A percentile compares a stretch with the other conserved stretches of the same genome.
Conservation (phyloP, 2,113 vertebrate genomes). For the Salvelinus alpinus region DNA sequence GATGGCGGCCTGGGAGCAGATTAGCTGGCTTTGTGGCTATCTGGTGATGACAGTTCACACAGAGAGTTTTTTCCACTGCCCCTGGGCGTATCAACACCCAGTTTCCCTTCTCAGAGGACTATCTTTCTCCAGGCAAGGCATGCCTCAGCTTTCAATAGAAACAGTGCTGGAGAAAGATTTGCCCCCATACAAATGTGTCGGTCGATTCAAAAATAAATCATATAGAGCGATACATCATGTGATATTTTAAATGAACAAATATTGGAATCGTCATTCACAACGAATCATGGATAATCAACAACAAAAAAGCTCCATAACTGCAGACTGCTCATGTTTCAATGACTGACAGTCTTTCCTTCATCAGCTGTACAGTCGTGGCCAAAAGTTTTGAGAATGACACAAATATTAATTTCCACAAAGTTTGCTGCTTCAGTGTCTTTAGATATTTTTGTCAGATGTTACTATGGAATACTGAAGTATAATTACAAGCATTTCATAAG, state of each 20-base stretch:
- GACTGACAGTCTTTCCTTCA: background rate
- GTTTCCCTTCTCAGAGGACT: conserved; percentile 73
- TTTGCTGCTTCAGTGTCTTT: no score
- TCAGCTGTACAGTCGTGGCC: background rate
- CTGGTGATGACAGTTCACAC: conserved; percentile 79
- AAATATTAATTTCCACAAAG: no score
- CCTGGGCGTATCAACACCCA: conserved; percentile 69
- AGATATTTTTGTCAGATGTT: no score
- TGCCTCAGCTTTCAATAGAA: conserved; percentile 31
- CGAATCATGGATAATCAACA: no score
- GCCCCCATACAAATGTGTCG: background rate
- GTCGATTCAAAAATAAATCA: background rate
- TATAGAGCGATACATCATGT: background rate
- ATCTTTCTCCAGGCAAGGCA: conserved; percentile 45
- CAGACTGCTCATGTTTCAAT: background rate
- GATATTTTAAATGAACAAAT: background rate
- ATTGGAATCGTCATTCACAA: no score
- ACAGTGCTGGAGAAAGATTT: conserved; percentile 27
- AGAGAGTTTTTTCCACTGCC: conserved; percentile 70
- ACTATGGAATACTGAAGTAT: no score
- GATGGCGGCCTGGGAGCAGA: conserved; percentile 63
- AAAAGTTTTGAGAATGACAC: no score
- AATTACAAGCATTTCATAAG: no score
- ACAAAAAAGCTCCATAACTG: no score
- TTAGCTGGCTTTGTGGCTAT: conserved; percentile 71